Base-by-base conservation (phyloP, 2,888 invertebrate species). In the Galeruca laticollis region DNA sequence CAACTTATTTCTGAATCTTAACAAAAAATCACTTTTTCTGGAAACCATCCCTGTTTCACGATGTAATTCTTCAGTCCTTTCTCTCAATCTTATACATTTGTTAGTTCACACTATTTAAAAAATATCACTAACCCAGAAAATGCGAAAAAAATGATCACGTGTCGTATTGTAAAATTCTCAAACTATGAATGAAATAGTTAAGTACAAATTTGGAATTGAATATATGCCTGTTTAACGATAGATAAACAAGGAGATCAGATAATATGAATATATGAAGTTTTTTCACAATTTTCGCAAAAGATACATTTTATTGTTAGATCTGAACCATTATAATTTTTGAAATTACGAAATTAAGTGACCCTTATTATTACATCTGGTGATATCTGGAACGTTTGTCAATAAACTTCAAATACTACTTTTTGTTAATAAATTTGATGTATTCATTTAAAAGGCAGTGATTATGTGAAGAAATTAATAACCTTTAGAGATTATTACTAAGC, bases 31-130 rank as follows among this genome's bases (percentile, higher is more conserved):
- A 60, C 54, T 63, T 62, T 68, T 62, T 63, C 47, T 62, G 51
- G 60, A 62, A 68, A 54, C 59, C 66, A 76, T 76, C 67, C 76
- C 74, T 73, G 76, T 78, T 77, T 77, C 78, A 72, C 73, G 75
- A 72, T 78, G 77, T 78, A 73, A 72, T 78, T 73, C 76, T 76
- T 79, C 79, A 79, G 79, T 78, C 75, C 66, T 68, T 69, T 75
- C 73, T 77, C 78, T 78, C 76, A 69, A 62, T 69, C 51, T 49
- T 60, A 66, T 61, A 67, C 26, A 66, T 43, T 31, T 56, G 43
- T 64, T 60, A 31, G 51, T 59, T 63, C 35, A n/a, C 37, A 59
- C 60, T 52, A 43, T 52, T 60, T 56, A 65, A 60, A 60, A 33
- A 60, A 70, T 37, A 57, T 40, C 59, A 35, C 65, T 70, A 59